A percentile compares a stretch with the other conserved stretches of the same genome.
phyloP scores from a whole-genome alignment of 30 jellyfish, hydroid and myxozoan genomes.

The Chironex yamaguchii region DNA sequence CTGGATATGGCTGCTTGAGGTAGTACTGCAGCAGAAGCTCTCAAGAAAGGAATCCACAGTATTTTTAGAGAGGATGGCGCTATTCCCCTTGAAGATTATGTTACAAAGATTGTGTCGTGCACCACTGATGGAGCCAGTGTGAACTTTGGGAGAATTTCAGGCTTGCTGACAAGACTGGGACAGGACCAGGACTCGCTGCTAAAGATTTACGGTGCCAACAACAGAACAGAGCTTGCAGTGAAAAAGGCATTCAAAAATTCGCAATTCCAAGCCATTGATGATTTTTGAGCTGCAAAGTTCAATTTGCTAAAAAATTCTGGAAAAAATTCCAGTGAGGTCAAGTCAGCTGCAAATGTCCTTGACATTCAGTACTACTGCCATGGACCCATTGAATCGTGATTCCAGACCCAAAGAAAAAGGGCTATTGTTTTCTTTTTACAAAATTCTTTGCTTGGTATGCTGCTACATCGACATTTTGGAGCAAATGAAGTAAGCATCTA shows the following conservation, averaged over 20 bases:
- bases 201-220: constrained; percentile 74
- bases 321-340: constrained; percentile 17
- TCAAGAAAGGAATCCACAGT: neutral
- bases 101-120: constrained; percentile 42
- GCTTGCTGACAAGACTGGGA: constrained; percentile 45
- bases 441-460: constrained; percentile 27
- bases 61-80: constrained; percentile 10
- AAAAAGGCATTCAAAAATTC: constrained; percentile 55
- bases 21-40: constrained; percentile 28
- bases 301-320: constrained; percentile 70
- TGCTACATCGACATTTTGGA: constrained; percentile 48
- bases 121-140: constrained; percentile 82
- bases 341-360: constrained; percentile 32
- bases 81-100: constrained; percentile 38
- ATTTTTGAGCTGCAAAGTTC: constrained; percentile 41
- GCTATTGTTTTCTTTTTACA: constrained; percentile 10
- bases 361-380: constrained; percentile 55
- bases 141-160: constrained; percentile 65
- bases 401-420: constrained; percentile 28
- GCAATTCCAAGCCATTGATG: constrained; percentile 48
- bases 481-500: constrained; percentile 13
- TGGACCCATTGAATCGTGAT: constrained; percentile 7
- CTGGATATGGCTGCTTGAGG: constrained; percentile 20
- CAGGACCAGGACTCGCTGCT: constrained; percentile 74
- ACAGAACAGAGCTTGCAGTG: constrained; percentile 84